Percentiles rank a stretch among this genome's conserved stretches.
These are phyloP conservation scores for Drosophila bifasciata DNA, from an alignment of 1,140 invertebrate species.

Conservation along the genomic window DNA sequence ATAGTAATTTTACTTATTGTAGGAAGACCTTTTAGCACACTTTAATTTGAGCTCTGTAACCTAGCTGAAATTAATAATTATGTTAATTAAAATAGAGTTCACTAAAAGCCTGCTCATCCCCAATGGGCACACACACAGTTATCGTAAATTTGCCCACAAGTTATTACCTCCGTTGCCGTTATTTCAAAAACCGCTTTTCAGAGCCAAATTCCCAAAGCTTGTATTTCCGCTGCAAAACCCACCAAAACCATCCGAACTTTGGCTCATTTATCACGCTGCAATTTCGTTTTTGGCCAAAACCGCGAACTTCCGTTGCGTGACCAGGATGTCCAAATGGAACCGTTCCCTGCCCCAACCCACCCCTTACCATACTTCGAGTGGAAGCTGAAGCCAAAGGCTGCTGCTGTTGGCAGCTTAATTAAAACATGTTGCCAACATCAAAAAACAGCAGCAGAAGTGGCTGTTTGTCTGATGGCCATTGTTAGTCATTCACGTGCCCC, in stretches of 20 bases:
- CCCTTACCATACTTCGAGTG: background rate
- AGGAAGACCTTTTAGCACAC: too few species aligned
- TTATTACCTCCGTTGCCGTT: too few species aligned
- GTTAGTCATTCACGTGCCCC: conserved; percentile 24
- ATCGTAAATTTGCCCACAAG: too few species aligned
- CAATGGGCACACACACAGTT: too few species aligned
- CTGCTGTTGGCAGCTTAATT: conserved; percentile 63
- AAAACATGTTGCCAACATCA: conserved; percentile 62
- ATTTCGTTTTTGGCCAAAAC: conserved; percentile 33
- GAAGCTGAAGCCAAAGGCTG: background rate
- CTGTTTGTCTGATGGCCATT: conserved; percentile 21
- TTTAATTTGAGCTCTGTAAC: too few species aligned
- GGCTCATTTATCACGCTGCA: conserved; percentile 30
- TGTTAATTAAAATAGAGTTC: too few species aligned
- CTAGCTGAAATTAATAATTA: too few species aligned
- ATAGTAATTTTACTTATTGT: too few species aligned
- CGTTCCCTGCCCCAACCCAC: background rate
- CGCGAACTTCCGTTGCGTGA: conserved; percentile 50
- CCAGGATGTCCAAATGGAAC: conserved; percentile 38
- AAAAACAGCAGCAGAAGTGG: conserved; percentile 32
- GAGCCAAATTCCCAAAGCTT: background rate
- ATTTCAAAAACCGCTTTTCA: background rate
- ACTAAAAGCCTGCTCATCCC: too few species aligned
- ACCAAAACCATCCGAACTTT: background rate
- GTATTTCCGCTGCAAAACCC: background rate